Percentiles rank a stretch among this genome's conserved stretches.
Evolutionary conservation across 2,888 invertebrate genomes (phyloP).

Genomic region (Zygothrica quintamaculata): DNA sequence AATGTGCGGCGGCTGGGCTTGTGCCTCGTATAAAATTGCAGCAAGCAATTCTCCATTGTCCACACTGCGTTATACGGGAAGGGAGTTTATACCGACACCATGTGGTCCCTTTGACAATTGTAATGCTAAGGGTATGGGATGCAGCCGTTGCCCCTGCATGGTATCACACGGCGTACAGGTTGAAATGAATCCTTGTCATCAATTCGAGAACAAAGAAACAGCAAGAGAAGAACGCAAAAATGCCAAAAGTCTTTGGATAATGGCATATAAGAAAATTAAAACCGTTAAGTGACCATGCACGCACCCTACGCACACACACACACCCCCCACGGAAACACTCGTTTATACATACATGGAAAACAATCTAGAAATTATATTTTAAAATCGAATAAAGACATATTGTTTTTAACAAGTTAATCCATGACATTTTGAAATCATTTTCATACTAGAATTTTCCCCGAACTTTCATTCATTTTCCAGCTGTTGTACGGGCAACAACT

Average conservation of each 20-base stretch:
- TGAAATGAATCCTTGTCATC: constrained; percentile 26
- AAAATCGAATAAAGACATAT: too few relatives aligned
- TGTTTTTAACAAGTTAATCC: too few relatives aligned
- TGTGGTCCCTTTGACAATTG: constrained; percentile 61
- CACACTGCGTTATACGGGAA: constrained; percentile 62
- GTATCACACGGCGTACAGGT: constrained; percentile 27
- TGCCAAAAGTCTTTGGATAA: constrained; percentile 25
- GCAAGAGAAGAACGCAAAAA: background rate
- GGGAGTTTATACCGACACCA: constrained; percentile 63
- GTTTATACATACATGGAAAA: too few relatives aligned
- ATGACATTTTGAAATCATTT: too few relatives aligned
- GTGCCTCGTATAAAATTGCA: constrained; percentile 63
- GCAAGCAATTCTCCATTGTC: constrained; percentile 61
- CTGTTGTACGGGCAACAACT: too few relatives aligned
- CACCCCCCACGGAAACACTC: too few relatives aligned
- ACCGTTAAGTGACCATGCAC: background rate
- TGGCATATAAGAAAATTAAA: constrained; percentile 14
- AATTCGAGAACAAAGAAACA: background rate
- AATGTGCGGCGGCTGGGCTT: constrained; percentile 73
- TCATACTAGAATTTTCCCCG: too few relatives aligned
- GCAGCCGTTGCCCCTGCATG: constrained; percentile 45
- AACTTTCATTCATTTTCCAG: too few relatives aligned
- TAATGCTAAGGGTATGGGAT: constrained; percentile 53
- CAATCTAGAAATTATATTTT: too few relatives aligned
- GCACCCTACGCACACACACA: background rate